A percentile compares a stretch with the other conserved stretches of the same genome.
phyloP scores from a whole-genome alignment of 1,140 invertebrate species.

The Drosophila guanche region DNA sequence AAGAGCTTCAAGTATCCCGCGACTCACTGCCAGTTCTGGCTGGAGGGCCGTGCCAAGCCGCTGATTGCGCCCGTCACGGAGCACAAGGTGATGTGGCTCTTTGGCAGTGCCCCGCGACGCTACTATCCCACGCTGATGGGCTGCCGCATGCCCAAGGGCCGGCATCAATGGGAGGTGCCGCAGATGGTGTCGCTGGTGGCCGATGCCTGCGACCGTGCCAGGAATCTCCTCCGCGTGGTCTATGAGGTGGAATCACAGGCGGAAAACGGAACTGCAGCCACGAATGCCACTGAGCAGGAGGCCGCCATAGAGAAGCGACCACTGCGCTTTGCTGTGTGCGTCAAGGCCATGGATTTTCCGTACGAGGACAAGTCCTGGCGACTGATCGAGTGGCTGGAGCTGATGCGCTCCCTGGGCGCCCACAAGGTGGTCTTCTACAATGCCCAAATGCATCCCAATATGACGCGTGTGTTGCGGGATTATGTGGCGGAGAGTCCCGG shows the following conservation, averaged over 20 bases:
- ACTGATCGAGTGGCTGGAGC: slow-evolving; percentile 96
- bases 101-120: slow-evolving; percentile 94
- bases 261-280: not conserved
- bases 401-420: slow-evolving; percentile 93
- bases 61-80: slow-evolving; percentile 90
- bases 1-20: slow-evolving; percentile 85
- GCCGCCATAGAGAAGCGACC: not conserved
- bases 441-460: slow-evolving; percentile 94
- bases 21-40: slow-evolving; percentile 93
- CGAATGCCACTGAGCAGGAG: not conserved
- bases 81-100: slow-evolving; percentile 96
- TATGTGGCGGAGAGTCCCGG: slow-evolving; percentile 36
- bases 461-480: slow-evolving; percentile 90
- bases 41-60: slow-evolving; percentile 89
- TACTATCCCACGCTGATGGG: slow-evolving; percentile 93
- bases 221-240: slow-evolving; percentile 91
- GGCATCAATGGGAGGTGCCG: slow-evolving; percentile 87
- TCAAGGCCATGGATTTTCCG: slow-evolving; percentile 95
- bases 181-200: slow-evolving; percentile 92
- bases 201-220: slow-evolving; percentile 90
- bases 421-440: slow-evolving; percentile 96
- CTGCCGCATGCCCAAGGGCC: slow-evolving; percentile 90
- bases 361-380: slow-evolving; percentile 94
- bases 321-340: slow-evolving; percentile 94
- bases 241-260: slow-evolving; percentile 85